Conservation (phyloP, 1,140 invertebrate genomes). For the Globodera rostochiensis region DNA sequence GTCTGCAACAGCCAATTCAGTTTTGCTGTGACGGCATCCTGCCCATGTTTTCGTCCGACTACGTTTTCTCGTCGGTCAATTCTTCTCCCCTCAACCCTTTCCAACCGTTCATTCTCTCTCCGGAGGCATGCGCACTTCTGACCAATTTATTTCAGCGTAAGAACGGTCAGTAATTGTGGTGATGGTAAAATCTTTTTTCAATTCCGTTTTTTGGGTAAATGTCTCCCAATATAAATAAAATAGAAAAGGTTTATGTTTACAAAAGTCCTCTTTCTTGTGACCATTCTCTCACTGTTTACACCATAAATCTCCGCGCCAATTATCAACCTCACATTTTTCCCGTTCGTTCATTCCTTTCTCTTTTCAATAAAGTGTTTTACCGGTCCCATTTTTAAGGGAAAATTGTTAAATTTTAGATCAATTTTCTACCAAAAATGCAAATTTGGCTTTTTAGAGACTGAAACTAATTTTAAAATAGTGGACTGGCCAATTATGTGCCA, state of each 20-base stretch:
- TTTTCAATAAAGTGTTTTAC: too few species aligned
- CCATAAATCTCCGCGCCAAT: neutral
- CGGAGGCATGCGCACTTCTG: neutral
- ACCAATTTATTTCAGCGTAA: neutral
- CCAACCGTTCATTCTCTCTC: neutral
- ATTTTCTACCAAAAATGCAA: too few species aligned
- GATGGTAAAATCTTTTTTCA: neutral
- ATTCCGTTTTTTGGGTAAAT: neutral
- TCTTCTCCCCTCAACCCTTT: neutral
- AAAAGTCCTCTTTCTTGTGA: neutral
- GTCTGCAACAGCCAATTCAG: neutral
- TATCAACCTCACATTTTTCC: neutral
- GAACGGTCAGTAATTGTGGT: neutral
- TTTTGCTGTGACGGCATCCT: neutral
- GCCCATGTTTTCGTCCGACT: neutral
- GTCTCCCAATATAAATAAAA: neutral
- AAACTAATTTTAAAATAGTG: too few species aligned
- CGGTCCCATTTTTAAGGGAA: too few species aligned
- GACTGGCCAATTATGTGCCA: too few species aligned
- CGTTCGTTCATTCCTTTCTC: neutral
- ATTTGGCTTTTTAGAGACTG: too few species aligned
- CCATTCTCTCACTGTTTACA: neutral
- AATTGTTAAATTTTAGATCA: too few species aligned
- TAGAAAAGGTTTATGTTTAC: neutral
- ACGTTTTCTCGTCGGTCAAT: neutral